Base-by-base conservation (phyloP, 2,888 invertebrate genomes). In the Dermolepida albohirtum region DNA sequence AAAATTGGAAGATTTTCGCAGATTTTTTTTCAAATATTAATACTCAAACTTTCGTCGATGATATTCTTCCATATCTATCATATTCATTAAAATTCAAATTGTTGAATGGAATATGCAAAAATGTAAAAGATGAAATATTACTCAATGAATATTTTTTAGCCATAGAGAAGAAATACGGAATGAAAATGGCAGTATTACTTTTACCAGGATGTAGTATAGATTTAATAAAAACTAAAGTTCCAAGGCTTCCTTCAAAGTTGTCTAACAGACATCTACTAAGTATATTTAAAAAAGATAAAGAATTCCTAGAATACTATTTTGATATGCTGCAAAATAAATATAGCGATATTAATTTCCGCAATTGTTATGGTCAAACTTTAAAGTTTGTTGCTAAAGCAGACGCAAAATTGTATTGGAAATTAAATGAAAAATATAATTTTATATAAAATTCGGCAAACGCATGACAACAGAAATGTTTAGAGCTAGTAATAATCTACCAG, bases 51-150 rank as follows among this genome's bases (percentile, higher is more conserved):
- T 39, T 63, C 8, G 39, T 50, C 6, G 12, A 63, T n/a, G 40
- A 49, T 12, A 49, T 63, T 50, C 50, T 63, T 5, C 63, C 63
- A 5, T 8, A 63, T 40, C 5, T 63, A 8, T 63, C 63, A 8
- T 50, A 63, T 39, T 17, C 49, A 16, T 39, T 40, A 5, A 49
- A 39, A 22, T 17, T 49, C 4, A 63, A 50, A 17, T n/a, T 63
- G 11, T 16, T 63, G 14, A 49, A 63, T 12, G 49, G 49, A 17
- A 50, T 63, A 34, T 49, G 29, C 0, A 63, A 63, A 63, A 50
- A 39, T n/a, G 2, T 63, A n/a, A 49, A 16, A 6, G 7, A 63
- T 39, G 50, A 63, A 10, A 50, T 8, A n/a, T 34, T 49, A 16
- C 34, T 22, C 8, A 49, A 63, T 11, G 40, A 63, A 5, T 50